Evolutionary conservation across 1,140 invertebrate species (phyloP), one percentile per base, ranked within the genome.

Genomic region (Conopomorpha cramerella): DNA sequence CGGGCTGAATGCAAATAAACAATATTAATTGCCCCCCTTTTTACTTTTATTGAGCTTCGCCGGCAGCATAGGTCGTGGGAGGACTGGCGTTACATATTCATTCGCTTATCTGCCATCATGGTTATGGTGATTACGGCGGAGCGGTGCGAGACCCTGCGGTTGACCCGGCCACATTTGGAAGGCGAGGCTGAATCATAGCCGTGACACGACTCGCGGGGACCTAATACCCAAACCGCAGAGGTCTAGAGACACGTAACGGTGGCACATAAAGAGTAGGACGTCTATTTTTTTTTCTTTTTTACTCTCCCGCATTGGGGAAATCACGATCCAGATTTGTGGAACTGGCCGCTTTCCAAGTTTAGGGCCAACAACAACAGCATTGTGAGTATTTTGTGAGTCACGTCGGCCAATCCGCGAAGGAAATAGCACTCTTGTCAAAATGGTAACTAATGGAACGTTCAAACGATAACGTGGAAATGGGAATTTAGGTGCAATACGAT

Each of bases 21-120:
- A 61, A 62, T 64, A 62, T 64, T 65, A 67, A 71, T 63, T 71
- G 61, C 50, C 49, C n/a, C n/a, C 34, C 52, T 51, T 58, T 64
- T 61, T 60, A 59, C 54, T 55, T 57, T 51, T 55, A 60, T 61
- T 51, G 60, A 63, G 59, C 56, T 61, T 43, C 29, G 42, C 38
- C 40, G 52, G 55, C 50, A 48, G 44, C 37, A 39, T 48, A 13
- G 46, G 46, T 46, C 53, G 66, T 64, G 63, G 63, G 66, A 63
- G 55, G 55, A 63, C 45, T 47, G 41, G 43, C 51, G 44, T 57
- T 64, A 64, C 58, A 58, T 64, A 64, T 64, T 70, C 58, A 64
- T 64, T 64, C 57, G 50, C 53, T 70, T 70, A 70, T 70, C 65
- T 65, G 36, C 41, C 51, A 67, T 66, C 59, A 46, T 43, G 42